Evolutionary conservation across 2,888 invertebrate genomes (phyloP).

Genomic region (Trissolcus japonicus): DNA sequence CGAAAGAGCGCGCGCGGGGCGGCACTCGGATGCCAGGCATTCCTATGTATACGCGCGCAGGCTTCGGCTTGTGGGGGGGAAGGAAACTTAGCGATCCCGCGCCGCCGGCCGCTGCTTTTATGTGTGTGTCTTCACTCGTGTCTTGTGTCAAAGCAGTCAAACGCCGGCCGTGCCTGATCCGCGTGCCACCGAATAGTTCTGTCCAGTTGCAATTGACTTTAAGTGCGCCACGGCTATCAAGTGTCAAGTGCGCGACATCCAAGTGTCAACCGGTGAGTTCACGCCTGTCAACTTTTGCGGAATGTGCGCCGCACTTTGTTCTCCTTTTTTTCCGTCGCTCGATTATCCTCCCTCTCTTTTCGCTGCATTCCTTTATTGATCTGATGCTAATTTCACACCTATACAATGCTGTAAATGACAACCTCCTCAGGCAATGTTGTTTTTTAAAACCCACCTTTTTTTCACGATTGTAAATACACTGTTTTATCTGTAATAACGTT

Average conservation of each 20-base stretch:
- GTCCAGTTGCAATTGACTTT: slow-evolving; percentile 29
- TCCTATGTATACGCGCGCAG: slow-evolving; percentile 68
- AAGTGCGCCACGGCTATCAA: slow-evolving; percentile 31
- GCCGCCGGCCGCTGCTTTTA: slow-evolving; percentile 21
- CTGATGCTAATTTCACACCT: slow-evolving; percentile 21
- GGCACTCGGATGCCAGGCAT: slow-evolving; percentile 69
- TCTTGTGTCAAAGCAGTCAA: slow-evolving; percentile 59
- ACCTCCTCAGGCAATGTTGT: neutral
- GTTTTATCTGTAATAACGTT: neutral
- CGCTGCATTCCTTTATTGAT: slow-evolving; percentile 75
- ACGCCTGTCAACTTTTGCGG: slow-evolving; percentile 57
- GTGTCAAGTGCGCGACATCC: slow-evolving; percentile 51
- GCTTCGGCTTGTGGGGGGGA: slow-evolving; percentile 40
- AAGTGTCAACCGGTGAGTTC: slow-evolving; percentile 59
- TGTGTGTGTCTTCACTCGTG: slow-evolving; percentile 55
- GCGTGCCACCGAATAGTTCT: slow-evolving; percentile 4
- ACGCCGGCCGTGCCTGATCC: slow-evolving; percentile 60
- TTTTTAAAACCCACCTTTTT: neutral
- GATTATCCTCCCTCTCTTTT: slow-evolving; percentile 67
- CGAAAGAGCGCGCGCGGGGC: slow-evolving; percentile 64
- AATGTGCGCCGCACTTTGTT: slow-evolving; percentile 64
- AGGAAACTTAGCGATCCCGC: slow-evolving; percentile 58
- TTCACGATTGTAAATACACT: neutral
- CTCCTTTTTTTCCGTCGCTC: slow-evolving; percentile 18
- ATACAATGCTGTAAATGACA: slow-evolving; percentile 19